Evolutionary conservation across 2,113 vertebrate species (phyloP).

Genomic region (Nesogale talazaci): DNA sequence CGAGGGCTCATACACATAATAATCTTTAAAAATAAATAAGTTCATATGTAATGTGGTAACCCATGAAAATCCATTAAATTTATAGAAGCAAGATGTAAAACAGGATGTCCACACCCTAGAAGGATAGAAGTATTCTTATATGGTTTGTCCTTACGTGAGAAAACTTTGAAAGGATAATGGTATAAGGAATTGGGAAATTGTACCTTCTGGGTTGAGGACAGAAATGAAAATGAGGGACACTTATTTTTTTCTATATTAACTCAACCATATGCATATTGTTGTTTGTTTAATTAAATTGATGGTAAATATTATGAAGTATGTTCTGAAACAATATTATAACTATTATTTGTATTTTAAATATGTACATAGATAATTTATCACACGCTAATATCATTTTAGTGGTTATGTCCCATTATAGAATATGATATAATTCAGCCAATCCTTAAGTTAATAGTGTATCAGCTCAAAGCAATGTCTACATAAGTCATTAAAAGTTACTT

Average conservation of each 20-base stretch:
- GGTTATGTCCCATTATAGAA: neutral
- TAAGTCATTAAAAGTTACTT: neutral
- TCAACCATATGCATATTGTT: neutral
- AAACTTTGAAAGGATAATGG: constrained; percentile 2
- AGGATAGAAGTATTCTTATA: neutral
- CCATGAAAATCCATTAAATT: neutral
- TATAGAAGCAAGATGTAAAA: neutral
- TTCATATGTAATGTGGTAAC: neutral
- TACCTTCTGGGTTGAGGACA: neutral
- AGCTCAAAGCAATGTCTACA: neutral
- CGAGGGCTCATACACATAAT: too few species aligned
- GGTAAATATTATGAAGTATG: neutral
- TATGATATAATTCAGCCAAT: neutral
- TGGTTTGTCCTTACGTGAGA: neutral
- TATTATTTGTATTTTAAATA: constrained; percentile 18
- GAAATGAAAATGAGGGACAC: neutral
- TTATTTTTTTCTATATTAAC: constrained; percentile 32
- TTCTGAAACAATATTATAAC: constrained; percentile 15
- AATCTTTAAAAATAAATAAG: neutral
- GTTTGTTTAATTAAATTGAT: constrained; percentile 26
- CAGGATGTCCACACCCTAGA: neutral
- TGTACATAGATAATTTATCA: neutral
- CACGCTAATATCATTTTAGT: neutral
- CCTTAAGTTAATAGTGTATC: constrained; percentile 23
- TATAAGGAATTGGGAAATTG: neutral